Evolutionary conservation across 1,140 invertebrate genomes (phyloP).

Genomic region (Drosophila quadrilineata): DNA sequence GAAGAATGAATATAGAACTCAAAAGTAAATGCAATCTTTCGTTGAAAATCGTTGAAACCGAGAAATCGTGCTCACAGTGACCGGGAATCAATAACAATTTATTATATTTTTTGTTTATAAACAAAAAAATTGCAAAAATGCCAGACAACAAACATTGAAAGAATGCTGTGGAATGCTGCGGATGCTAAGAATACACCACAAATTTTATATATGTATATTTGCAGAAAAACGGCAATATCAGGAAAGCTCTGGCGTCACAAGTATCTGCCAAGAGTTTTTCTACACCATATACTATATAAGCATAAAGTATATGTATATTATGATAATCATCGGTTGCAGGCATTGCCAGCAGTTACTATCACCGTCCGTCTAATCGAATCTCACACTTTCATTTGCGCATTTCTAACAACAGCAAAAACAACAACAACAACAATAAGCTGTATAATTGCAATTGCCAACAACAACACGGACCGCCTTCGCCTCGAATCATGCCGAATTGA

Average conservation of each 20-base stretch:
- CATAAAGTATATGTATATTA: not conserved
- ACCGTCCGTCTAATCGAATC: slow-evolving; percentile 29
- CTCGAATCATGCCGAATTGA: slow-evolving; percentile 1
- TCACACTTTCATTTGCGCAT: slow-evolving; percentile 40
- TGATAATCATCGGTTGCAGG: slow-evolving; percentile 23
- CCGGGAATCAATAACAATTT: slow-evolving; percentile 29
- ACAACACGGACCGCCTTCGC: slow-evolving; percentile 35
- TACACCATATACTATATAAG: too few species aligned
- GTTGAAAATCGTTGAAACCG: too few species aligned
- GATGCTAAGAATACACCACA: slow-evolving; percentile 11
- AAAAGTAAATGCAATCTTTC: slow-evolving; percentile 8
- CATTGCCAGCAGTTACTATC: not conserved
- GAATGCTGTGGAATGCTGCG: slow-evolving; percentile 43
- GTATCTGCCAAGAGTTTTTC: slow-evolving; percentile 44
- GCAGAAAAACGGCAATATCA: slow-evolving; percentile 17
- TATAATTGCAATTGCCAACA: slow-evolving; percentile 24
- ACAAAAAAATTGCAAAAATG: slow-evolving; percentile 49
- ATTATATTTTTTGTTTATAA: slow-evolving; percentile 48
- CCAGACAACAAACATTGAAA: slow-evolving; percentile 32
- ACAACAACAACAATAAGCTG: slow-evolving; percentile 19
- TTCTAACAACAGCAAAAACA: not conserved
- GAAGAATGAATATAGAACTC: slow-evolving; percentile 11
- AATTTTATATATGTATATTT: slow-evolving; percentile 2
- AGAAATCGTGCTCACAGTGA: slow-evolving; percentile 54
- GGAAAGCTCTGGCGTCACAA: slow-evolving; percentile 50